Percentiles rank a stretch among this genome's conserved stretches.
Conservation (phyloP, 2,888 invertebrate genomes). For the Dendrolimus houi region DNA sequence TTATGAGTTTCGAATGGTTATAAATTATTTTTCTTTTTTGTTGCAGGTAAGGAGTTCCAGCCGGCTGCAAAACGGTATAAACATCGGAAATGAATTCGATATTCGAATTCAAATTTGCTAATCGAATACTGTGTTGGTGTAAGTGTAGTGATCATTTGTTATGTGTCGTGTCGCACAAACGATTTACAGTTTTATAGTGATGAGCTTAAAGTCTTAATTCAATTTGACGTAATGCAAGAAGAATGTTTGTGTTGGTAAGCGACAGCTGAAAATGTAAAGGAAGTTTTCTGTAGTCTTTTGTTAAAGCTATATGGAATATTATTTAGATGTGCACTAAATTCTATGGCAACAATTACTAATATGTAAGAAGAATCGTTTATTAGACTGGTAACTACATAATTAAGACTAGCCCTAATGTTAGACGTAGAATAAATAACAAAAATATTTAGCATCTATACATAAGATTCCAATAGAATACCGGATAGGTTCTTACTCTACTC, state of each 20-base stretch:
- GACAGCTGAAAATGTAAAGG: constrained; percentile 57
- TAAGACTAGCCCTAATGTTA: too few species aligned
- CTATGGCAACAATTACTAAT: too few species aligned
- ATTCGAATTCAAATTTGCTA: constrained; percentile 38
- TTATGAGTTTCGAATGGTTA: constrained; percentile 7
- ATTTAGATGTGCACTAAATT: too few species aligned
- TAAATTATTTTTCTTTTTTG: constrained; percentile 34
- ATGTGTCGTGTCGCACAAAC: constrained; percentile 44
- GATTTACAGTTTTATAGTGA: constrained; percentile 53
- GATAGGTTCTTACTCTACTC: too few species aligned
- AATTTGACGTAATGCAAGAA: constrained; percentile 39
- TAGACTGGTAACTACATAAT: too few species aligned
- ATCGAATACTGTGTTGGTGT: constrained; percentile 15
- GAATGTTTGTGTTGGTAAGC: constrained; percentile 36
- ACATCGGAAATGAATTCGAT: constrained; percentile 40
- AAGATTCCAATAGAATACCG: too few species aligned
- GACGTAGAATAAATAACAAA: too few species aligned
- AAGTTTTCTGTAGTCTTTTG: constrained; percentile 22
- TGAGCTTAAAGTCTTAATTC: constrained; percentile 60
- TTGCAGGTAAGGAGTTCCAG: constrained; percentile 59
- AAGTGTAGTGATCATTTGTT: constrained; percentile 47
- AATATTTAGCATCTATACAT: too few species aligned
- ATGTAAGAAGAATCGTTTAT: too few species aligned
- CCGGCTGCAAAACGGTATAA: constrained; percentile 11
- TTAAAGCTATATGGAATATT: not conserved